Percentiles rank a stretch among this genome's conserved stretches.
Conservation (phyloP, 1,140 invertebrate genomes). For the Drepana arcuata region DNA sequence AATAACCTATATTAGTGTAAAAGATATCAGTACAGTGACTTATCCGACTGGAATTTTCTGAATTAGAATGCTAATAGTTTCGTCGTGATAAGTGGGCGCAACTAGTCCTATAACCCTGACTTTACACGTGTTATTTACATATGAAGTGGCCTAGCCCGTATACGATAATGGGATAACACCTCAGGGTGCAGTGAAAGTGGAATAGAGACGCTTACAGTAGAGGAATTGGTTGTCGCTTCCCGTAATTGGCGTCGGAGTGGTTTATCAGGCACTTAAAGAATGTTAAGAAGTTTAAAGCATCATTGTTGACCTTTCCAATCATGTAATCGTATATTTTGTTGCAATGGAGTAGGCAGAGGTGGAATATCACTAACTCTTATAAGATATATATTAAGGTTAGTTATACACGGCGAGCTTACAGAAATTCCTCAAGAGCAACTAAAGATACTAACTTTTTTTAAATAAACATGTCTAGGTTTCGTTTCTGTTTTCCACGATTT, state of each 20-base stretch:
- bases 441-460: too few species aligned
- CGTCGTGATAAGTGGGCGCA: constrained; percentile 19
- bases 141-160: constrained; percentile 31
- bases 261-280: neutral
- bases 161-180: constrained; percentile 35
- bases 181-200: constrained; percentile 35
- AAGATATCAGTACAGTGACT: too few species aligned
- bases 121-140: constrained; percentile 35
- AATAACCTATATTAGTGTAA: too few species aligned
- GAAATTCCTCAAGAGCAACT: too few species aligned
- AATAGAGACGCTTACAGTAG: constrained; percentile 3
- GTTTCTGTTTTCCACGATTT: too few species aligned
- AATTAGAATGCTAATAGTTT: constrained; percentile 36
- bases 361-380: too few species aligned
- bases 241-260: too few species aligned
- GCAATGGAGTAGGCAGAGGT: neutral
- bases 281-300: neutral
- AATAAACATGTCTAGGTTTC: too few species aligned
- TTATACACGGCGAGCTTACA: too few species aligned
- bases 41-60: constrained; percentile 29
- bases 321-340: neutral
- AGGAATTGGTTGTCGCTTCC: neutral
- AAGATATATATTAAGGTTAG: too few species aligned
- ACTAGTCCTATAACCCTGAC: constrained; percentile 12
- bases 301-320: neutral